A percentile compares a stretch with the other conserved stretches of the same genome.
These are phyloP conservation scores for Mesorhabditis sp. DNA, from an alignment of 2,888 invertebrate species.

Conservation along the genomic window DNA sequence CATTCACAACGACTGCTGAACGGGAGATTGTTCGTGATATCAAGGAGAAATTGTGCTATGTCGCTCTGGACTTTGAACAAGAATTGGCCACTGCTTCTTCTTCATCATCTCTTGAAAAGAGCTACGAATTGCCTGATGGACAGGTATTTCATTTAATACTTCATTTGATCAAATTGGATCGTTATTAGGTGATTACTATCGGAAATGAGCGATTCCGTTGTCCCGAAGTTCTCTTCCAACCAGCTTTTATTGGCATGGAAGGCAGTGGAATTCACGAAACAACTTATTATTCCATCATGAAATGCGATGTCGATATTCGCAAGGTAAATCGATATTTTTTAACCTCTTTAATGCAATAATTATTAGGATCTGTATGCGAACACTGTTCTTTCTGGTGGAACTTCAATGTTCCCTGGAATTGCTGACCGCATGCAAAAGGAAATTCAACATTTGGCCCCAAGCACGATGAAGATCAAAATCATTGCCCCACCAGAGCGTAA, in stretches of 20 bases:
- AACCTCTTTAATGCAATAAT: not conserved
- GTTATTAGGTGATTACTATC: conserved; percentile 62
- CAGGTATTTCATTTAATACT: conserved; percentile 9
- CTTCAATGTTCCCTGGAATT: conserved; percentile 91
- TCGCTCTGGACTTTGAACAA: conserved; percentile 95
- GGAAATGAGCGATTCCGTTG: conserved; percentile 76
- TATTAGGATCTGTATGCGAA: conserved; percentile 77
- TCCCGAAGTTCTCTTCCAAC: conserved; percentile 84
- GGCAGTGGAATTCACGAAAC: conserved; percentile 73
- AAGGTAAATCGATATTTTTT: conserved; percentile 25
- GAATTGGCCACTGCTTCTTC: conserved; percentile 85
- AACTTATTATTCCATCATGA: conserved; percentile 86
- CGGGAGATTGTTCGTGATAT: conserved; percentile 82
- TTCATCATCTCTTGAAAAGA: conserved; percentile 83
- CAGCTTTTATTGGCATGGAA: conserved; percentile 65
- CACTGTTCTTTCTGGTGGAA: conserved; percentile 57
- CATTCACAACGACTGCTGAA: conserved; percentile 60
- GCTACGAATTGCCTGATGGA: conserved; percentile 81
- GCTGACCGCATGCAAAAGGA: conserved; percentile 96
- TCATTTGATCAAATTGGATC: not conserved
- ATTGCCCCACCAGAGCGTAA: conserved; percentile 76
- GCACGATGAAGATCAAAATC: conserved; percentile 65
- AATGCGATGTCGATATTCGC: conserved; percentile 85
- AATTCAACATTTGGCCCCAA: conserved; percentile 52
- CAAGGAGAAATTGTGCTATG: conserved; percentile 89